Percentiles rank a stretch among this genome's conserved stretches.
Conservation (phyloP, 2,113 vertebrate genomes). For the Tenrec ecaudatus region DNA sequence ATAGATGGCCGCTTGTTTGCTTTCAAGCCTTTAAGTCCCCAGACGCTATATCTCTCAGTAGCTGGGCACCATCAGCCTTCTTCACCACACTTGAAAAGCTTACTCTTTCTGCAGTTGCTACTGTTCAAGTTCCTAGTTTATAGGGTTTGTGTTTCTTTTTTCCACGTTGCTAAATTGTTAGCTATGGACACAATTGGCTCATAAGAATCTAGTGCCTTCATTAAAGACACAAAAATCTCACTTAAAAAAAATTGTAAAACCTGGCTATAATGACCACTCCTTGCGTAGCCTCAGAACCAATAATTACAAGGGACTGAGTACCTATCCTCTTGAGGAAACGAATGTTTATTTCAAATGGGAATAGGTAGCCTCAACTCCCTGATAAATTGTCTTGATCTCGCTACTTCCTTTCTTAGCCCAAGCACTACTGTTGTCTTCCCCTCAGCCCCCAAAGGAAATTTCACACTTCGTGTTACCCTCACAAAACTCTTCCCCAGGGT, state of each 20-base stretch:
- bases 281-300: not conserved
- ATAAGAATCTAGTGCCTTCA: not conserved
- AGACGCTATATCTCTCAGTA: too few species aligned
- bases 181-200: not conserved
- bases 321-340: not conserved
- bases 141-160: not conserved
- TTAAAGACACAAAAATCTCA: slow-evolving; percentile 6
- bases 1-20: too few species aligned
- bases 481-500: not conserved
- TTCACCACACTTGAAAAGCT: too few species aligned
- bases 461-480: not conserved
- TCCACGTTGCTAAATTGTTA: not conserved
- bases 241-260: not conserved
- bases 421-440: not conserved
- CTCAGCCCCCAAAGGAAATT: slow-evolving; percentile 22
- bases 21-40: too few species aligned
- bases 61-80: too few species aligned
- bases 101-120: not conserved
- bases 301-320: not conserved
- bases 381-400: not conserved
- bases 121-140: not conserved
- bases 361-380: not conserved
- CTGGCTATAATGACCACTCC: not conserved
- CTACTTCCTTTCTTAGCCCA: not conserved
- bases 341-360: not conserved